A percentile compares a stretch with the other conserved stretches of the same genome.
Evolutionary conservation across 2,888 invertebrate species (phyloP).

Genomic region (Opisthograptis luteolata): DNA sequence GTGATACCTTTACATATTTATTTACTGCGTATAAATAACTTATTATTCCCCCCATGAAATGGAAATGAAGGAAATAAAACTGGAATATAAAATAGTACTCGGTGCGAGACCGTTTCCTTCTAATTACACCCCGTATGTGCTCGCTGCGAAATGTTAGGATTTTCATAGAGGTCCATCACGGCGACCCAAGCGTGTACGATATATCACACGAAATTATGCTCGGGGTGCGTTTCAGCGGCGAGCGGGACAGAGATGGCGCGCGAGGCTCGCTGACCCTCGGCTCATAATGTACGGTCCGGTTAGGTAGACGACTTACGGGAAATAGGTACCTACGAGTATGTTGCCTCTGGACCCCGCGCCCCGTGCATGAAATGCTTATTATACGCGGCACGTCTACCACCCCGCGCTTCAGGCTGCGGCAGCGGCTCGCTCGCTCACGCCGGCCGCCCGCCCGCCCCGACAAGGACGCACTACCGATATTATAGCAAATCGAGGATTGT

Average conservation of each 20-base stretch:
- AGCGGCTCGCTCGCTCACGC: constrained; percentile 67
- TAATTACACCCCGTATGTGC: constrained; percentile 53
- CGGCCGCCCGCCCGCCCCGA: constrained; percentile 56
- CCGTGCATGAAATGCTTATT: constrained; percentile 86
- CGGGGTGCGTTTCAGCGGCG: constrained; percentile 62
- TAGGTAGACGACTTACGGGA: constrained; percentile 84
- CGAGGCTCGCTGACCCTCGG: constrained; percentile 81
- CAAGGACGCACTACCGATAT: constrained; percentile 79
- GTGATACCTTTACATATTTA: constrained; percentile 57
- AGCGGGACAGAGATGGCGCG: constrained; percentile 77
- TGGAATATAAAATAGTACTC: constrained; percentile 18
- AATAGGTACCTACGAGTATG: constrained; percentile 74
- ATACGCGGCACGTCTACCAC: constrained; percentile 84
- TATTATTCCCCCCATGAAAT: constrained; percentile 33
- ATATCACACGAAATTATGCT: constrained; percentile 83
- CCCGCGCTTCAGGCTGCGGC: constrained; percentile 67
- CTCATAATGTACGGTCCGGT: constrained; percentile 85
- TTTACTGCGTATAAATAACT: constrained; percentile 41
- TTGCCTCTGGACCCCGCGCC: constrained; percentile 72
- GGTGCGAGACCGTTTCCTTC: constrained; percentile 46
- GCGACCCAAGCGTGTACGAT: constrained; percentile 70
- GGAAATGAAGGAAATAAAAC: constrained; percentile 37
- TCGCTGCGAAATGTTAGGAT: constrained; percentile 52
- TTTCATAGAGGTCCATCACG: constrained; percentile 75
- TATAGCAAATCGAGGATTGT: constrained; percentile 85